Evolutionary conservation across 2,888 invertebrate genomes (phyloP).

Genomic region (Mechanitis mazaeus): DNA sequence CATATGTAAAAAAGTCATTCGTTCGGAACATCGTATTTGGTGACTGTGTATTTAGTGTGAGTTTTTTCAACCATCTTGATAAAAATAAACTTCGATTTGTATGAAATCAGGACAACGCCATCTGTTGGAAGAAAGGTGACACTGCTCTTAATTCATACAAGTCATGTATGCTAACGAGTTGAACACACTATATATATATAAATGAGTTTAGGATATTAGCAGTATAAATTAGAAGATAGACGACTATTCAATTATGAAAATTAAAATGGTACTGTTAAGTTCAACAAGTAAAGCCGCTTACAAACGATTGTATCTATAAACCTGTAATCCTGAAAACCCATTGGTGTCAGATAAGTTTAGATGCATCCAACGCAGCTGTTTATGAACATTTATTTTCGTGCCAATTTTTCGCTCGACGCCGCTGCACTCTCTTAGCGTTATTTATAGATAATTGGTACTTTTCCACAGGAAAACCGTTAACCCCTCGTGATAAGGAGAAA

Average conservation of each 20-base stretch:
- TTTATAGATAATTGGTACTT: conserved; percentile 66
- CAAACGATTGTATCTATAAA: not conserved
- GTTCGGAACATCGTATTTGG: too few species aligned
- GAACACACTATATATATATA: too few species aligned
- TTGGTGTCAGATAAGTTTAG: conserved; percentile 21
- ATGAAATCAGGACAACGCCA: too few species aligned
- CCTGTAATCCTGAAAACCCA: not conserved
- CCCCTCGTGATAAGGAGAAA: conserved; percentile 47
- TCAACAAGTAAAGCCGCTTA: not conserved
- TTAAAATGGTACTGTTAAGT: not conserved
- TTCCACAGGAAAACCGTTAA: conserved; percentile 57
- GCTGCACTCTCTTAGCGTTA: conserved; percentile 48
- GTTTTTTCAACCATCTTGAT: too few species aligned
- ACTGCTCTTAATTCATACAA: too few species aligned
- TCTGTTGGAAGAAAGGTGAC: too few species aligned
- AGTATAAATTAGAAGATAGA: too few species aligned
- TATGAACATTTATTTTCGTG: conserved; percentile 40
- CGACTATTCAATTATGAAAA: not conserved
- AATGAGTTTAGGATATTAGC: too few species aligned
- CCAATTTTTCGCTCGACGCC: conserved; percentile 51
- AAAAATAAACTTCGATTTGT: too few species aligned
- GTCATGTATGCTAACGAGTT: too few species aligned
- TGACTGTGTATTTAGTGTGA: too few species aligned
- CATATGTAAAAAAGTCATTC: too few species aligned
- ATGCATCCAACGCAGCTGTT: conserved; percentile 21